These are phyloP conservation scores for Cheilosia impressa DNA, from an alignment of 2,888 invertebrate genomes.

Conservation along the genomic window DNA sequence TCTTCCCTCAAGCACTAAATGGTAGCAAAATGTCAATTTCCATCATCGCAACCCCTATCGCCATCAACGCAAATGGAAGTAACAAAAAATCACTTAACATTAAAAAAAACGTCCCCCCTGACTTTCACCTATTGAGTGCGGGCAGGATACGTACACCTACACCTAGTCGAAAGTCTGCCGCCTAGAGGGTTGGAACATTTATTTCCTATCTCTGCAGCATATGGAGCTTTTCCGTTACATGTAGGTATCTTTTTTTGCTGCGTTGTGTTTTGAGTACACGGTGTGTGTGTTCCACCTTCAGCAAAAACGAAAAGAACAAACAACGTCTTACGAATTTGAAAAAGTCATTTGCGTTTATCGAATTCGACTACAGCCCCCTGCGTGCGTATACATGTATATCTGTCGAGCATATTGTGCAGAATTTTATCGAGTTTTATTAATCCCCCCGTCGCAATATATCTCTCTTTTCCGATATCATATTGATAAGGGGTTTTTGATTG, in stretches of 20 bases:
- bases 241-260: background rate
- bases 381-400: background rate
- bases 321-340: conserved; percentile 60
- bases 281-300: conserved; percentile 12
- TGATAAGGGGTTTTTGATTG: conserved; percentile 66
- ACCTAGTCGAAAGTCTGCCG: conserved; percentile 46
- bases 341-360: conserved; percentile 70
- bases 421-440: conserved; percentile 70
- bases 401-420: conserved; percentile 62
- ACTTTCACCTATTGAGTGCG: conserved; percentile 46
- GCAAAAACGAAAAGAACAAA: conserved; percentile 11
- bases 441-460: conserved; percentile 40
- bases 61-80: conserved; percentile 61
- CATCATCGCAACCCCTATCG: conserved; percentile 38
- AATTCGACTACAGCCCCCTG: conserved; percentile 10
- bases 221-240: conserved; percentile 43
- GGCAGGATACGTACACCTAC: background rate
- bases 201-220: conserved; percentile 61
- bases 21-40: conserved; percentile 74
- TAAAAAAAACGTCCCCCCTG: conserved; percentile 39
- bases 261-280: background rate
- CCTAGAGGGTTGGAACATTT: conserved; percentile 62
- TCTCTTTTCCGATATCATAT: conserved; percentile 49
- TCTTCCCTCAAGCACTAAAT: conserved; percentile 65
- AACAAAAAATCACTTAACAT: conserved; percentile 75